Percentiles rank a stretch among this genome's conserved stretches.
Evolutionary conservation across 2,113 vertebrate species (phyloP).

Genomic region (Gnathonemus echidnorhynchus): DNA sequence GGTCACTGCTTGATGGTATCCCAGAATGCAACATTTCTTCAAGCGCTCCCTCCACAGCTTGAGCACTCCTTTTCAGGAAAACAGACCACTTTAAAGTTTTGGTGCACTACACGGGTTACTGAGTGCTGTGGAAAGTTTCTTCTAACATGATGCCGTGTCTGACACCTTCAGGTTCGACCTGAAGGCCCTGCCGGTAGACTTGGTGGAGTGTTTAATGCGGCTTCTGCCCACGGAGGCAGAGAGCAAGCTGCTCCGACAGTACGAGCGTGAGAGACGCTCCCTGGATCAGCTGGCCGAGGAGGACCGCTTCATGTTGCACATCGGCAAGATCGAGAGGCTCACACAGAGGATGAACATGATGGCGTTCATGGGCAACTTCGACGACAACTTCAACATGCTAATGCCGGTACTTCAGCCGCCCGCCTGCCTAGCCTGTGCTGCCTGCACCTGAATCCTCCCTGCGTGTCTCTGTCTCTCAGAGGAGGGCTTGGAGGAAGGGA

Average conservation of each 20-base stretch:
- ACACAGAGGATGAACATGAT: constrained; percentile 91
- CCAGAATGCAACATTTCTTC: background rate
- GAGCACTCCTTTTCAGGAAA: background rate
- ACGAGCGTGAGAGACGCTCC: constrained; percentile 80
- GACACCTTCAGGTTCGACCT: constrained; percentile 75
- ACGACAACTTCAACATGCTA: constrained; percentile 80
- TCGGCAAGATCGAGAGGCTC: constrained; percentile 89
- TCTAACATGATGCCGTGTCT: background rate
- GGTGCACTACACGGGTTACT: background rate
- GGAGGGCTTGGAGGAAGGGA: background rate
- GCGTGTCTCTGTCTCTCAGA: background rate
- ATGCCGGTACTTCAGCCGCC: constrained; percentile 61
- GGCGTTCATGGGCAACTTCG: constrained; percentile 89
- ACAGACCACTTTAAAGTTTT: background rate
- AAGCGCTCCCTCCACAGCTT: background rate
- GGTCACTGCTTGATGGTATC: background rate
- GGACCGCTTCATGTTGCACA: constrained; percentile 88
- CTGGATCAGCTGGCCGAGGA: constrained; percentile 84
- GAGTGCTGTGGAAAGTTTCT: background rate
- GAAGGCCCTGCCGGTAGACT: constrained; percentile 81
- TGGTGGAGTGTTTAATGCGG: constrained; percentile 90
- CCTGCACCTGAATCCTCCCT: background rate
- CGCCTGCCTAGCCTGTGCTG: background rate
- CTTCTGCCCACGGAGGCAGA: constrained; percentile 86
- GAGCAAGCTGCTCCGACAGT: constrained; percentile 78